Evolutionary conservation across 2,113 vertebrate genomes (phyloP), one percentile per base, ranked within the genome.

Genomic region (Myocastor coypus): DNA sequence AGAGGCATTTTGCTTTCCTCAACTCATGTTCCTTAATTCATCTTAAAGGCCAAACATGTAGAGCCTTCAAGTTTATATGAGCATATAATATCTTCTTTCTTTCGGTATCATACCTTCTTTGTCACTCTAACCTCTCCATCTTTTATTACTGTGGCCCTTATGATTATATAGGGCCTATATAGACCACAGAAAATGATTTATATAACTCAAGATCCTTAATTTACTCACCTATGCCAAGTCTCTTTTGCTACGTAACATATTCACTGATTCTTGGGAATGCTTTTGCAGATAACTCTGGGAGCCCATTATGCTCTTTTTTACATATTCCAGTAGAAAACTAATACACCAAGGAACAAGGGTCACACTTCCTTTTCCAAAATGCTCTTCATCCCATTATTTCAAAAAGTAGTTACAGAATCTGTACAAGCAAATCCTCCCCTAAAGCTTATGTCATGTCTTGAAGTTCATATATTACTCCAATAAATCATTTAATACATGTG

Each of bases 391-490:
- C 14, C 17, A 86, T 95, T 86, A 82, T 22, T 69, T 73, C 16
- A 93, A 87, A 66, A 83, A 85, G 32, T 34, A 61, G 14, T 40
- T 84, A 68, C 40, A 91, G n/a, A 78, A 87, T 63, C 28, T 55
- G 42, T 75, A 32, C 19, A 89, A 73, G 30, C 11, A 77, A 87
- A 24, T 55, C 19, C 69, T 83, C 40, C 59, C 8, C 37, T 73
- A 59, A 83, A 82, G 3, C 11, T n/a, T 3, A 40, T 63, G 4
- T 34, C 69, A 61, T 89, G 17, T 88, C n/a, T 10, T n/a, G 28
- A 93, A 81, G 17, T 28, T 94, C 34, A 40, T 34, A 61, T 52
- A 91, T 68, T 93, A 88, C 32, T 94, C 92, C 63, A 94, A 88
- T 6, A 93, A 90, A 30, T 37, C 22, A 88, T 40, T 91, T 93